Evolutionary conservation across 2,888 invertebrate species (phyloP), one percentile per base, ranked within the genome.

Genomic region (Standfussiana lucernea): DNA sequence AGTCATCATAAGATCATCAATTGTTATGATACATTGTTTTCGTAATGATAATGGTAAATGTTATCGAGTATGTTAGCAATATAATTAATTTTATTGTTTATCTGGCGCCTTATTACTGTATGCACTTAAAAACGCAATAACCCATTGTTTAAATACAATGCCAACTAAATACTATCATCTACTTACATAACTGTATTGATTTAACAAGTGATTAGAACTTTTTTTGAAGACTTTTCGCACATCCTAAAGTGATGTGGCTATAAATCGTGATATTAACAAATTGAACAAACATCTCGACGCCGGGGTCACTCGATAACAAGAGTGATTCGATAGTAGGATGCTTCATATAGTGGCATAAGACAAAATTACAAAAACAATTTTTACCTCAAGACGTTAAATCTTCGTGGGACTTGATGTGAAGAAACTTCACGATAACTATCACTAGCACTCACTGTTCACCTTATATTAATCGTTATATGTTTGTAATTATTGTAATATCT

Each of bases 271-370:
- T 83, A 91, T 92, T 92, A 93, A 93, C 85, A 88, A 93, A 94
- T 93, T 93, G 93, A 91, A 90, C 91, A 93, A 94, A 94, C 91
- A 92, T 90, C 88, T 82, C 85, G 92, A 91, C 90, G 91, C 86
- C 93, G 92, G 93, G 93, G 94, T 94, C 93, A 94, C 62, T 84
- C 77, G 93, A 93, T 94, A 93, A 92, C 91, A 88, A 89, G 85
- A 86, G 80, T 79, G 89, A 91, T 91, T 87, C 87, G 86, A 89
- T 91, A 90, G 89, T 89, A 87, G 88, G 89, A 88, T 85, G 83
- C 50, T 79, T 77, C 67, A 68, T 79, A 81, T 62, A 70, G 74
- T 71, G 71, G 73, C 79, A 80, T 79, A 81, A 84, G 78, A 82
- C 73, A 67, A 84, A 83, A 83, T 83, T 80, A 82, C 73, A 85